Percentiles rank a stretch among this genome's conserved stretches.
These are phyloP conservation scores for Volucella inanis DNA, from an alignment of 2,888 invertebrate species.

Conservation along the genomic window DNA sequence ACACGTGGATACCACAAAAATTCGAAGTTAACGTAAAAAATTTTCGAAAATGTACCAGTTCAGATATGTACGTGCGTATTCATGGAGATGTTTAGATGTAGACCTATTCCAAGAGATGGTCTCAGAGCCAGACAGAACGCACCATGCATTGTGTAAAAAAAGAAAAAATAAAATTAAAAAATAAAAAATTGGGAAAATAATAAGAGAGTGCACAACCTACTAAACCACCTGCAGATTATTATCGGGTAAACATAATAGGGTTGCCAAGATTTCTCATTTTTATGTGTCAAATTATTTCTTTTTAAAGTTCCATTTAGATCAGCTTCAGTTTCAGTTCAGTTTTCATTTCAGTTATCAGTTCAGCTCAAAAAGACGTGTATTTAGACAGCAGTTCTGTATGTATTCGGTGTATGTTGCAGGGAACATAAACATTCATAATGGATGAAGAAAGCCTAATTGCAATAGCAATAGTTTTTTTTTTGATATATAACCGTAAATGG, in stretches of 20 bases:
- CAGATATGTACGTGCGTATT: not conserved
- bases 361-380: no score
- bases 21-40: constrained; percentile 42
- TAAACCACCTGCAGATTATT: constrained; percentile 21
- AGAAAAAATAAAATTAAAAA: no score
- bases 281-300: no score
- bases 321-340: no score
- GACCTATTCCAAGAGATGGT: constrained; percentile 22
- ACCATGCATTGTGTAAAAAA: constrained; percentile 26
- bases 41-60: constrained; percentile 42
- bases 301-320: no score
- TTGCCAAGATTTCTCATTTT: constrained; percentile 12
- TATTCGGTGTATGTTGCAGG: no score
- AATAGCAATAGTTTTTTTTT: no score
- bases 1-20: constrained; percentile 46
- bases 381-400: no score
- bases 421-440: no score
- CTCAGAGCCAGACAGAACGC: constrained; percentile 40
- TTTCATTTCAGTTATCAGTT: no score
- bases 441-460: no score
- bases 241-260: not conserved
- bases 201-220: constrained; percentile 23
- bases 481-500: no score
- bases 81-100: constrained; percentile 6
- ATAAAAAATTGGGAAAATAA: constrained; percentile 12